phyloP scores from a whole-genome alignment of 2,113 vertebrate species.

The Oryzias curvinotus region DNA sequence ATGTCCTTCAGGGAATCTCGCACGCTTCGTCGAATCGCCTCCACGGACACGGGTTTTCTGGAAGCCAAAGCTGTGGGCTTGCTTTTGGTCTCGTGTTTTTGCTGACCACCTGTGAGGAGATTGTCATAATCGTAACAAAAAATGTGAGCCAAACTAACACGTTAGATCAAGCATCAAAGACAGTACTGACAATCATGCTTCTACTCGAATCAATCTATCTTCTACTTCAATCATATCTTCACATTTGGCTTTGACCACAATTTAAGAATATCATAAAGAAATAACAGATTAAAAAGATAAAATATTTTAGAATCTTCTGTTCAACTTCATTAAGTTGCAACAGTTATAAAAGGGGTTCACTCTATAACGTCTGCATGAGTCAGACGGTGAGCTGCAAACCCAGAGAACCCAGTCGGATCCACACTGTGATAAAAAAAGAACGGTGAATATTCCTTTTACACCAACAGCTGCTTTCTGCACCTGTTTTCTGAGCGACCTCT shows the following conservation, averaged over 20 bases:
- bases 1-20: constrained; percentile 95
- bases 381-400: not conserved
- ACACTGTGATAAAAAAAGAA: not conserved
- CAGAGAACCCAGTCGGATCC: not conserved
- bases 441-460: constrained; percentile 7
- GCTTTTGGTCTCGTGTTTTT: constrained; percentile 85
- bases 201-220: too few relatives aligned
- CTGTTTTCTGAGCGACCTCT: constrained; percentile 66
- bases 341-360: too few relatives aligned
- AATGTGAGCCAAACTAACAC: not conserved
- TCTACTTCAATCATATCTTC: too few relatives aligned
- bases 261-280: too few relatives aligned
- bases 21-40: constrained; percentile 93
- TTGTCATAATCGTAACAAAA: not conserved
- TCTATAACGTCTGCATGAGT: not conserved
- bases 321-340: too few relatives aligned
- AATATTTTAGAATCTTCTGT: too few relatives aligned
- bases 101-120: constrained; percentile 75
- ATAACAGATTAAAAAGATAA: too few relatives aligned
- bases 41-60: constrained; percentile 90
- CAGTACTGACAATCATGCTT: too few relatives aligned
- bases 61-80: constrained; percentile 77
- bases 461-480: constrained; percentile 49
- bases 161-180: too few relatives aligned
- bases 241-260: too few relatives aligned